These are phyloP conservation scores for Meiosimyza platycephala DNA, from an alignment of 2,888 invertebrate species.

Conservation along the genomic window DNA sequence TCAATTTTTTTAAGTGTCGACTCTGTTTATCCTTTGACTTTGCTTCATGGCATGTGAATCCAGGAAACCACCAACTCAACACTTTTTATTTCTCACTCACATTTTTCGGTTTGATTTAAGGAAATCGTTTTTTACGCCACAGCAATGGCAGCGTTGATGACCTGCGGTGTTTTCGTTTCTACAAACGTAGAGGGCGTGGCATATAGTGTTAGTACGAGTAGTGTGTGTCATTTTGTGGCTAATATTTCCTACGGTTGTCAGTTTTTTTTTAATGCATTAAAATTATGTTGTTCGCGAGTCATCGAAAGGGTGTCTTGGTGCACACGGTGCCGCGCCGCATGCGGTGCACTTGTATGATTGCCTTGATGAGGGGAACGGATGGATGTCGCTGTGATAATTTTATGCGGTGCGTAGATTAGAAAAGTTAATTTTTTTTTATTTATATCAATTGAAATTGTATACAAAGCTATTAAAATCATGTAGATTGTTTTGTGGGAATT, in stretches of 20 bases:
- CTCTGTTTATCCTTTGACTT: slow-evolving; percentile 57
- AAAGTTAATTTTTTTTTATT: slow-evolving; percentile 38
- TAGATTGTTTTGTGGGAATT: not conserved
- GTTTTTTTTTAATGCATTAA: slow-evolving; percentile 33
- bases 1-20: slow-evolving; percentile 53
- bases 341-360: slow-evolving; percentile 28
- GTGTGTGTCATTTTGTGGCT: slow-evolving; percentile 56
- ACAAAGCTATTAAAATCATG: too few species aligned
- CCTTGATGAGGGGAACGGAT: slow-evolving; percentile 11
- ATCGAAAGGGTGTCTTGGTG: slow-evolving; percentile 24
- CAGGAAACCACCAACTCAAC: slow-evolving; percentile 57
- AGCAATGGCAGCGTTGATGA: too few species aligned
- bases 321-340: too few species aligned
- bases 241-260: slow-evolving; percentile 59
- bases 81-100: slow-evolving; percentile 50
- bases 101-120: slow-evolving; percentile 49
- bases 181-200: slow-evolving; percentile 57
- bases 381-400: slow-evolving; percentile 43
- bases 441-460: too few species aligned
- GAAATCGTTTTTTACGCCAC: slow-evolving; percentile 57
- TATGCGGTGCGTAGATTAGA: slow-evolving; percentile 30
- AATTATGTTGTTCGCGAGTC: slow-evolving; percentile 52
- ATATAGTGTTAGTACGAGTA: not conserved
- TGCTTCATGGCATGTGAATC: slow-evolving; percentile 21
- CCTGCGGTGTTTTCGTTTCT: slow-evolving; percentile 39